Evolutionary conservation across 2,797 vertebrate species (phyloP), one percentile per base, ranked within the genome.

Genomic region (Cercopithecus mitis): DNA sequence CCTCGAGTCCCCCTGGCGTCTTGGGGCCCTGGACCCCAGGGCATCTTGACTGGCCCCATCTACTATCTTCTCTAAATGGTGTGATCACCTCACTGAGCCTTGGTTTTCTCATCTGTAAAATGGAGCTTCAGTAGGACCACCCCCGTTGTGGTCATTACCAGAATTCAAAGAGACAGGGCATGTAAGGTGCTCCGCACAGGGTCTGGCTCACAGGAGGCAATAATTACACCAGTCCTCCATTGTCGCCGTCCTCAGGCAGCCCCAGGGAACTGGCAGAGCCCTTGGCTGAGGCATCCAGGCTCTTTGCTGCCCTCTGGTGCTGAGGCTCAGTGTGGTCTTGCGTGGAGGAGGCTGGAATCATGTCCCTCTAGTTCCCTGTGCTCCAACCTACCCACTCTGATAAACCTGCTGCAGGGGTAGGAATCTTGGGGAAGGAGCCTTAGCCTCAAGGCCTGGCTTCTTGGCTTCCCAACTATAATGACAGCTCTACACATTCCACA

Each of bases 231-330:
- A 4, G n/a, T 24, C 10, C 67, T 67, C 7, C 3, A 8, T 50
- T 17, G 22, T 76, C 15, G 2, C 30, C 3, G 30, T 14, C 55
- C 20, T 67, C 13, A 3, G 1, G 8, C 7, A 4, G 33, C 17
- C 70, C 61, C 4, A 0, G 45, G 47, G 50, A 84, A 36, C 10
- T 7, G n/a, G 33, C 15, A n/a, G 64, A 67, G 33, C 33, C 64
- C 64, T 67, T n/a, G 57, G 47, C 64, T 1, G 14, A 25, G 4
- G 81, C 1, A 4, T 19, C 3, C 7, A 0, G 10, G 87, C 72
- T 81, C 57, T 94, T 64, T 89, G 33, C 89, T 95, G 90, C 61
- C 91, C 61, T 30, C 91, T 96, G 67, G 77, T 96, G 94, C 90
- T 12, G 0, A 20, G 17, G 17, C 13, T 13, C 7, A 20, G 76